Conservation (phyloP, 2,888 invertebrate genomes). For the Oligia fasciuncula region DNA sequence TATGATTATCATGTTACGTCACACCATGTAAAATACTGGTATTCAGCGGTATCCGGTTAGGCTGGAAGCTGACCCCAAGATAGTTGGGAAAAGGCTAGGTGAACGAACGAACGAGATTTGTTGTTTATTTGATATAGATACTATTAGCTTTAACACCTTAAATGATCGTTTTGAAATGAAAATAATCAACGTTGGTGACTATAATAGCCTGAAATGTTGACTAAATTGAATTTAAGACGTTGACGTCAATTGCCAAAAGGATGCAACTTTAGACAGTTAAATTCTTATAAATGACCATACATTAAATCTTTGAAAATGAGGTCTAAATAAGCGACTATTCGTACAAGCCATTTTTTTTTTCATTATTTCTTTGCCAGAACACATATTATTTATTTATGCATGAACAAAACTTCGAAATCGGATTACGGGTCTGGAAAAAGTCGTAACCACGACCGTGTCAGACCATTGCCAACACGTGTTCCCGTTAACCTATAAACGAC, state of each 20-base stretch:
- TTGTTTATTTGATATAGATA: neutral
- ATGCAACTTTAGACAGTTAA: no score
- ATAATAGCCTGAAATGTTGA: neutral
- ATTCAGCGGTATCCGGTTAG: no score
- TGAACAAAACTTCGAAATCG: neutral
- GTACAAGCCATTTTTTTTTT: neutral
- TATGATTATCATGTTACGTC: no score
- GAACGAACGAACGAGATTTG: neutral
- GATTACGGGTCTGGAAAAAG: neutral
- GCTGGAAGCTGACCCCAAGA: no score
- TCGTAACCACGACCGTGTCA: neutral
- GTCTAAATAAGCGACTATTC: neutral
- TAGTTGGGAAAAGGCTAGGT: no score
- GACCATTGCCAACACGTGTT: conserved; percentile 4
- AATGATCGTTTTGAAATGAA: neutral
- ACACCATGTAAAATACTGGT: no score
- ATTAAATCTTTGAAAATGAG: neutral
- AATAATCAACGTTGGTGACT: neutral
- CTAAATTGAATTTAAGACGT: neutral
- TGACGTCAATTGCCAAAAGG: no score
- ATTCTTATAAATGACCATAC: neutral
- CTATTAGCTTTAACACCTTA: neutral
- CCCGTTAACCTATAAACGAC: conserved; percentile 26
- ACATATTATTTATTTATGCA: neutral
- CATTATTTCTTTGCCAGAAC: neutral